Evolutionary conservation across 2,797 vertebrate species (phyloP).

Genomic region (Macrochelys suwanniensis): DNA sequence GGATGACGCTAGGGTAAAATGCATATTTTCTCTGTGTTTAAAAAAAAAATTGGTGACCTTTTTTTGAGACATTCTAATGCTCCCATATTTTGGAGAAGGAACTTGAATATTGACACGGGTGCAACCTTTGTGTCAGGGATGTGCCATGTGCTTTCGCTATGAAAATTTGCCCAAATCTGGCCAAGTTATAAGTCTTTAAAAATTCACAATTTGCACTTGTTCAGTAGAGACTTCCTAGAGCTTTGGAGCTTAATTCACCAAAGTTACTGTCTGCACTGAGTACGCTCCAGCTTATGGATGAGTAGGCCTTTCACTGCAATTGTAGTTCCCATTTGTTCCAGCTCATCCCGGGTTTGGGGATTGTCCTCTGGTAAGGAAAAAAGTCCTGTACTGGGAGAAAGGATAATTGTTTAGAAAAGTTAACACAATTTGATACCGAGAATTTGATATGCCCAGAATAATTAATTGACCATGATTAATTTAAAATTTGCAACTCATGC

Average conservation of each 20-base stretch:
- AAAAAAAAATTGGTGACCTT: no score
- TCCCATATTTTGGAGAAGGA: background rate
- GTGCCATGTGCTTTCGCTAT: background rate
- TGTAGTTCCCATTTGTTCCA: background rate
- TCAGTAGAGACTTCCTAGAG: background rate
- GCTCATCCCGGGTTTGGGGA: no score
- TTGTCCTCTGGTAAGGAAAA: background rate
- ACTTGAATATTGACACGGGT: background rate
- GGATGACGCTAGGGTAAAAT: no score
- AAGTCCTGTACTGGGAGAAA: background rate
- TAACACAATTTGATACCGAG: background rate
- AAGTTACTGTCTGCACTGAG: background rate
- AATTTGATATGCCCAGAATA: fast-evolving
- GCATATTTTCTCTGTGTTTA: no score
- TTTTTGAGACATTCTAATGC: no score
- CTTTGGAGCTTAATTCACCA: no score
- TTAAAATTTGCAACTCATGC: background rate
- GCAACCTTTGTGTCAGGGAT: background rate
- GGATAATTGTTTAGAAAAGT: background rate
- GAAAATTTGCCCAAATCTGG: background rate
- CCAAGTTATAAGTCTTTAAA: background rate
- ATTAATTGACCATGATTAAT: background rate
- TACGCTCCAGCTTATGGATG: background rate
- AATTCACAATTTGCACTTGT: background rate
- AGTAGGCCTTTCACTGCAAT: background rate